Conservation (phyloP, 1,140 invertebrate genomes). For the Capitella teleta region DNA sequence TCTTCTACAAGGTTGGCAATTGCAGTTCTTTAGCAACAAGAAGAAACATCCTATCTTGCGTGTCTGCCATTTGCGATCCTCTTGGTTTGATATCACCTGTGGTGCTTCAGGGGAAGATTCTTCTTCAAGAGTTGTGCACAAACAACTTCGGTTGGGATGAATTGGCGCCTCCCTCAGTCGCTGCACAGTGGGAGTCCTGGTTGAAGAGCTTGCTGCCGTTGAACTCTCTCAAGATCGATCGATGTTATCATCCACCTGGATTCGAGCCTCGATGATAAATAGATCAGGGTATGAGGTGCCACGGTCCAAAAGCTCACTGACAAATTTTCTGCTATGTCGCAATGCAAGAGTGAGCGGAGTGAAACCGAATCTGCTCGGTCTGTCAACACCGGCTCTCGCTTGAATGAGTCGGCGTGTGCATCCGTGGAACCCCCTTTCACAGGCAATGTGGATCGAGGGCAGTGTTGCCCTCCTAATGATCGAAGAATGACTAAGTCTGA, state of each 20-base stretch:
- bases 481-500: no score
- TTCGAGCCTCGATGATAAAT: not conserved
- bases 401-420: no score
- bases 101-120: constrained; percentile 17
- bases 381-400: no score
- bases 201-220: not conserved
- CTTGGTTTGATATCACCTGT: constrained; percentile 17
- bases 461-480: no score
- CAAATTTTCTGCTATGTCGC: no score
- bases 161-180: not conserved
- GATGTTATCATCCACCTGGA: not conserved
- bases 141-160: constrained; percentile 1
- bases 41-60: constrained; percentile 16
- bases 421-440: no score
- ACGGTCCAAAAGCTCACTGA: no score
- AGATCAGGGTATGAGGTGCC: no score
- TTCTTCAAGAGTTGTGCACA: not conserved
- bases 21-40: constrained; percentile 14
- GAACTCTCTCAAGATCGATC: not conserved
- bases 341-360: no score
- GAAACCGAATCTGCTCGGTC: no score
- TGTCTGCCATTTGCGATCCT: constrained; percentile 20
- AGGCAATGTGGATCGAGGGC: no score
- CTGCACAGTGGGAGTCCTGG: constrained; percentile 1
- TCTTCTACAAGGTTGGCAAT: constrained; percentile 14